Evolutionary conservation across 2,797 vertebrate species (phyloP), one percentile per base, ranked within the genome.

Genomic region (Moxostoma hubbsi): DNA sequence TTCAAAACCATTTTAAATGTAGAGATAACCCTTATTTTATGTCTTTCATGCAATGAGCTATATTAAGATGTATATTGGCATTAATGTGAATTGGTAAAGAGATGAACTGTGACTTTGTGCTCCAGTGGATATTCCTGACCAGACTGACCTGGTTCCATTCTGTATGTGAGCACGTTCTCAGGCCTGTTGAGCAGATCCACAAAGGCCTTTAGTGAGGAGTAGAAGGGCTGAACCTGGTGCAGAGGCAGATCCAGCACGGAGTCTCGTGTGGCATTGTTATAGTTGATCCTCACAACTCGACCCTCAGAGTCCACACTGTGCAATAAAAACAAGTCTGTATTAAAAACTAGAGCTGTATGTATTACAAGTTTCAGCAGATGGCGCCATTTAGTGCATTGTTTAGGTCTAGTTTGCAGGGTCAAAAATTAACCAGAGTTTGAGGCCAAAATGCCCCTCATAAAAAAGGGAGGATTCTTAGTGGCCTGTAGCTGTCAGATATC

Each of bases 181-280:
- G 88, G 73, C 9, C 87, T 91, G 89, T 90, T 93, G 93, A 98
- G 92, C 76, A 98, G 88, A 82, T 94, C 86, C 81, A 94, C 88
- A 8, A 93, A 98, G 76, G 93, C 91, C 88, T 92, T 96, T 63
- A 99, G 90, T 0, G 96, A 94, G 75, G 94, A 86, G 89, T 99
- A 98, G 90, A 98, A 98, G 0, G 93, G 94, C 85, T 95, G 96
- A 10, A 99, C 96, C 86, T 93, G 92, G 61, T 96, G 92, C 16
- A 94, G 24, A 3, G 96, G 94, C 4, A 96, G 61, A 87, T 99
- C 95, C 87, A 99, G 93, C 83, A 97, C 89, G 0, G 97, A 94
- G 73, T 98, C 96, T 87, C 97, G 92, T 13, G 97, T 98, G 79
- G 96, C 95, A n/a, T 99, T 97, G 88, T 98, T 99, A 81, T 89